Conservation (phyloP, 1,140 invertebrate species). For the Drosophila paulistorum region DNA sequence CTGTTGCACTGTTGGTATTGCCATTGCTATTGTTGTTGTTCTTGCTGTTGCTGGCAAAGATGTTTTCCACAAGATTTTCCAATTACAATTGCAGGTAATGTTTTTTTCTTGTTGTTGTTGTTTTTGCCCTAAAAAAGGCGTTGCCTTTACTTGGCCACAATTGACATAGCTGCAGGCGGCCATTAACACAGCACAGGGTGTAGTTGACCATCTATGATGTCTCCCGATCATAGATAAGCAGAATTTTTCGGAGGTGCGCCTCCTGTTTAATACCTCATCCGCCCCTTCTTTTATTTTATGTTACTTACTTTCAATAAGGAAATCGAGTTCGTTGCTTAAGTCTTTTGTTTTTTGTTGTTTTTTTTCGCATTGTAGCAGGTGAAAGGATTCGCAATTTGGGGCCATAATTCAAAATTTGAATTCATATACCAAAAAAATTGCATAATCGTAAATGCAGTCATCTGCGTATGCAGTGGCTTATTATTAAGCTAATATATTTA, state of each 20-base stretch:
- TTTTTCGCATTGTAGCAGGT: slow-evolving; percentile 1
- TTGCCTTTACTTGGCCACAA: slow-evolving; percentile 18
- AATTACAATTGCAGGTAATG: slow-evolving; percentile 10
- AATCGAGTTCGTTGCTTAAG: slow-evolving; percentile 45
- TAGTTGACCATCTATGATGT: slow-evolving; percentile 10
- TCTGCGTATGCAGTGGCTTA: neutral
- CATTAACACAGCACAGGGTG: slow-evolving; percentile 15
- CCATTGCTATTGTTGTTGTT: slow-evolving; percentile 18
- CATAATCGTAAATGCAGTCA: neutral
- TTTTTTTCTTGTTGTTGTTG: neutral
- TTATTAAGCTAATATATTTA: slow-evolving; percentile 13
- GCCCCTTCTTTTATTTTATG: neutral
- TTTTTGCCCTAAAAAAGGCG: slow-evolving; percentile 16
- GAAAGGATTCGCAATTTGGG: slow-evolving; percentile 21
- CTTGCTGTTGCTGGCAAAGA: neutral
- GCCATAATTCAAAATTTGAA: slow-evolving; percentile 15
- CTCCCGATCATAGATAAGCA: slow-evolving; percentile 17
- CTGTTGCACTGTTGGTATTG: neutral
- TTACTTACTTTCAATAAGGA: slow-evolving; percentile 21
- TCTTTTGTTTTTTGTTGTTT: slow-evolving; percentile 37
- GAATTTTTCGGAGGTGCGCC: slow-evolving; percentile 7
- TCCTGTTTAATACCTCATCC: neutral
- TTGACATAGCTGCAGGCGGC: slow-evolving; percentile 23
- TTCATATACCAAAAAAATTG: slow-evolving; percentile 1
- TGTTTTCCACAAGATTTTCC: slow-evolving; percentile 11